Base-by-base conservation (phyloP, 2,113 vertebrate species). In the Brachirus orientalis region DNA sequence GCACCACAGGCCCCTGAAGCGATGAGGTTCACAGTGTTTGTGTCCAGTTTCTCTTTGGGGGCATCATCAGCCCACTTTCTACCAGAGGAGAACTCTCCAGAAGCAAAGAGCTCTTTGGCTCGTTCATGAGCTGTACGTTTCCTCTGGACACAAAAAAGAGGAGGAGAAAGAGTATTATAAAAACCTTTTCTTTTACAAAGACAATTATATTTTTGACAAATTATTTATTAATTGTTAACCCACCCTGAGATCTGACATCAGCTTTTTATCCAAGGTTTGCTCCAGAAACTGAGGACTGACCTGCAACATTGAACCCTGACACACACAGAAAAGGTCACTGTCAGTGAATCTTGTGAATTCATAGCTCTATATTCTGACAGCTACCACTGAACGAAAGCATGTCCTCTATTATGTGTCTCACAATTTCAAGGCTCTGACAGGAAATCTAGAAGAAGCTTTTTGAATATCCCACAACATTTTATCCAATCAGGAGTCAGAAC, bases 191-290 rank as follows among this genome's bases (percentile, higher is more conserved):
- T 28, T 3, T 28, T 28, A 28, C 22, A 28, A 28, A 41, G 13
- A 4, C 2, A 40, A 40, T 8, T 40, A 40, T 7, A 3, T 41
- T 43, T 43, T 28, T 28, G 28, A 28, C 3, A 4, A 28, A 43
- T 43, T 43, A 43, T 12, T 4, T 11, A 14, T 13, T 10, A 43
- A 13, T 5, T 12, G 11, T 12, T 43, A 1, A 8, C 91, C 80
- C 87, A 99, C 98, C 92, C 96, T 92, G 61, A 99, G 93, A 79
- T 99, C 96, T 0, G 98, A 99, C 98, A 99, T 99, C 63, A 99
- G 94, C 83, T 99, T 99, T 95, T 99, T 99, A 78, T 99, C 97
- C 69, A 99, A 83, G 0, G 98, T 99, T 87, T 99, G 98, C 82
- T 99, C 98, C 89, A 99, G 91, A 76, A 99, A 99, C 80, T 99